Evolutionary conservation across 2,797 vertebrate genomes (phyloP).

Genomic region (Pseudochromis fuscus): DNA sequence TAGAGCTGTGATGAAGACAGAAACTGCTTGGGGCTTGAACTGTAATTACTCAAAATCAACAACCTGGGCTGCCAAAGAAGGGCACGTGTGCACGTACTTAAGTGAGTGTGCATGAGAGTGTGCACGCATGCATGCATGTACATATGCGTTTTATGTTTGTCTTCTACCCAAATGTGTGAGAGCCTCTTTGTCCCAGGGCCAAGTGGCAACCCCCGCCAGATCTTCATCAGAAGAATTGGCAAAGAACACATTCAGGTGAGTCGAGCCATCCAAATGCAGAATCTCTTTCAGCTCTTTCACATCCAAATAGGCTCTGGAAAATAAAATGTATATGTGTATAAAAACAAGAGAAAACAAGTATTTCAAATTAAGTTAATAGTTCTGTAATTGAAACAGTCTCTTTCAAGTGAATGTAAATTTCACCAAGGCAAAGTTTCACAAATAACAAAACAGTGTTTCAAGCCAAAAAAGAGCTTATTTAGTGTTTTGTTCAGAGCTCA

Average conservation of each 20-base stretch:
- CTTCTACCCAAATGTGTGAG: constrained; percentile 94
- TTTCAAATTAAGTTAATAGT: constrained; percentile 39
- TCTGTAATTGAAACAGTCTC: constrained; percentile 17
- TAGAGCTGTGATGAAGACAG: constrained; percentile 56
- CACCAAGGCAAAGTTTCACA: constrained; percentile 24
- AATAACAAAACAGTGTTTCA: constrained; percentile 25
- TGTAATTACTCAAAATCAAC: constrained; percentile 68
- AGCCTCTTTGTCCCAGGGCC: constrained; percentile 99
- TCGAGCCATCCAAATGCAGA: constrained; percentile 93
- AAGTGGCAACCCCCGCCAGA: constrained; percentile 96
- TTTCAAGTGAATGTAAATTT: constrained; percentile 34
- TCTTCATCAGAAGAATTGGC: constrained; percentile 98
- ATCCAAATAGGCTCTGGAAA: constrained; percentile 94
- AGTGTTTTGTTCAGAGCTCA: constrained; percentile 25
- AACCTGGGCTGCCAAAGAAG: constrained; percentile 41
- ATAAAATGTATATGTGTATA: too few relatives aligned
- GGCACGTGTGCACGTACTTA: constrained; percentile 21
- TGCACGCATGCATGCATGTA: constrained; percentile 33
- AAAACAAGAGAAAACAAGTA: constrained; percentile 29
- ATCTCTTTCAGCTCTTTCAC: constrained; percentile 97
- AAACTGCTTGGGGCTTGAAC: constrained; percentile 59
- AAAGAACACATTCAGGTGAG: constrained; percentile 99
- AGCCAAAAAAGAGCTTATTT: constrained; percentile 27
- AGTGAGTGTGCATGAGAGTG: constrained; percentile 28
- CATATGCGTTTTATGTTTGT: constrained; percentile 53